Percentiles rank a stretch among this genome's conserved stretches.
Evolutionary conservation across 2,113 vertebrate genomes (phyloP).

Genomic region (Hirundichthys speculiger): DNA sequence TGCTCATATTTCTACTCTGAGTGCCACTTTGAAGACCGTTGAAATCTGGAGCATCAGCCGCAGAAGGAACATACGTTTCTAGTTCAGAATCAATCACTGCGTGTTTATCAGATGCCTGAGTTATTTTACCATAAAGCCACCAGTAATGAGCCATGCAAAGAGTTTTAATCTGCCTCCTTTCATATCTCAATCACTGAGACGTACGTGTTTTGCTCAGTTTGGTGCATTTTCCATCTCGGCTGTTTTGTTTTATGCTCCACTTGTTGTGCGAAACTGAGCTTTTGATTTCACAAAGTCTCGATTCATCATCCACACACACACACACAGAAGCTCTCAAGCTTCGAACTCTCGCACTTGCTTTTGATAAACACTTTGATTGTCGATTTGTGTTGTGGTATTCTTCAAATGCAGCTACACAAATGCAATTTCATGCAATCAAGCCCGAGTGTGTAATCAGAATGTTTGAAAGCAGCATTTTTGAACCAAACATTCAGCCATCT

Average conservation of each 20-base stretch:
- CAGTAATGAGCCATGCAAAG: conserved; percentile 63
- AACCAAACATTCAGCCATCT: conserved; percentile 1
- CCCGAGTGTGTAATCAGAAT: conserved; percentile 6
- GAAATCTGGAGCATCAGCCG: conserved; percentile 28
- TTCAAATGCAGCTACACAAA: conserved; percentile 12
- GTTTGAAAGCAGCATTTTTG: neutral
- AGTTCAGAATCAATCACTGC: conserved; percentile 62
- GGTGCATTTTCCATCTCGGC: conserved; percentile 20
- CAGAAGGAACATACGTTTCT: conserved; percentile 50
- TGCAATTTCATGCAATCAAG: conserved; percentile 12
- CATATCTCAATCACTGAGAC: conserved; percentile 50
- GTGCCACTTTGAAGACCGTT: conserved; percentile 41
- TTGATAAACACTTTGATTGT: conserved; percentile 45
- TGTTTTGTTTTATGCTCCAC: conserved; percentile 38
- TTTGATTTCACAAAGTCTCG: conserved; percentile 45
- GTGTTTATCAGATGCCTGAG: conserved; percentile 69
- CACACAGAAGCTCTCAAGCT: conserved; percentile 26
- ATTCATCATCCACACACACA: conserved; percentile 6
- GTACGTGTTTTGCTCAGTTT: conserved; percentile 21
- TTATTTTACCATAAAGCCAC: conserved; percentile 70
- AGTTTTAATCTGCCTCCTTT: conserved; percentile 62
- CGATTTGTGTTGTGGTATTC: conserved; percentile 21
- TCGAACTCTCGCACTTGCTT: conserved; percentile 25
- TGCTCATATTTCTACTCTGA: conserved; percentile 58
- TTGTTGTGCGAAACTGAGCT: conserved; percentile 28